Conservation (phyloP, 2,888 invertebrate genomes). For the Hipparchia semele region DNA sequence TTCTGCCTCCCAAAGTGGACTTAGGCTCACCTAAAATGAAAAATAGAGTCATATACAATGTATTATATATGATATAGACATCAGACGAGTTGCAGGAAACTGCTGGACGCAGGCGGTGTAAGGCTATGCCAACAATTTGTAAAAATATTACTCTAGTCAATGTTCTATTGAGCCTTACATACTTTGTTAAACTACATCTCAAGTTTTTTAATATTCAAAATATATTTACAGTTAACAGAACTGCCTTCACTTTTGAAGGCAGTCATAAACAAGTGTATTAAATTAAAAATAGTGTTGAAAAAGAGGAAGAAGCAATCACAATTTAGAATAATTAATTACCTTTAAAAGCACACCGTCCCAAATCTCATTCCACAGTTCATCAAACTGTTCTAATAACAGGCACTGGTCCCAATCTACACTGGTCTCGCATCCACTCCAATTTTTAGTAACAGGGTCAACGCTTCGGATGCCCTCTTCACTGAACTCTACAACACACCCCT, state of each 20-base stretch:
- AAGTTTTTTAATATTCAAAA: not conserved
- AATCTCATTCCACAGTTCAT: slow-evolving; percentile 88
- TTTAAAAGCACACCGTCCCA: slow-evolving; percentile 88
- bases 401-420: slow-evolving; percentile 87
- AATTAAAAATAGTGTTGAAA: no score
- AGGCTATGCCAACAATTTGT: no score
- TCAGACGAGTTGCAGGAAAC: no score
- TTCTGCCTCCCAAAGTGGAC: slow-evolving; percentile 85
- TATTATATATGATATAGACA: no score
- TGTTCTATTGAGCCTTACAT: no score
- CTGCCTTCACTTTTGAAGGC: no score
- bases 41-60: not conserved
- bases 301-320: no score
- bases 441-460: slow-evolving; percentile 82
- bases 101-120: no score
- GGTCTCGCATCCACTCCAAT: slow-evolving; percentile 82
- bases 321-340: slow-evolving; percentile 58
- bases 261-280: no score
- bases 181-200: no score
- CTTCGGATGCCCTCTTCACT: slow-evolving; percentile 89
- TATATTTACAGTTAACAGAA: not conserved
- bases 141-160: no score
- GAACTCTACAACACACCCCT: slow-evolving; percentile 91
- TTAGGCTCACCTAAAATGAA: slow-evolving; percentile 73
- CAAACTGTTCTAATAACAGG: slow-evolving; percentile 86